These are phyloP conservation scores for Lagodon rhomboides DNA, from an alignment of 2,797 vertebrate species.

Conservation along the genomic window DNA sequence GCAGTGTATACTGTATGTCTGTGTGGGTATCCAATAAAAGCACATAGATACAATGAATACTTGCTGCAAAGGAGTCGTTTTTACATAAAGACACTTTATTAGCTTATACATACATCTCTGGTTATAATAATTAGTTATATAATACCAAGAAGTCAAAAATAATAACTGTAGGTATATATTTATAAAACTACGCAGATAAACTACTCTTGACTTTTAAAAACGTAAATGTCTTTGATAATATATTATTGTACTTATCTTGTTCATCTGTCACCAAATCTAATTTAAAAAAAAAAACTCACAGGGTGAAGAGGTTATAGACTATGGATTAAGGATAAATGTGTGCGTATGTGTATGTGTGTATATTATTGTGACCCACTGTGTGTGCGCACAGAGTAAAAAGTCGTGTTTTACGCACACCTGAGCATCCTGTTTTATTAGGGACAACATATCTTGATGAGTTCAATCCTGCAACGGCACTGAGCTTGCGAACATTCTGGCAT, in stretches of 20 bases:
- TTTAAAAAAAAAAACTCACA: constrained; percentile 68
- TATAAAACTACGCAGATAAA: constrained; percentile 87
- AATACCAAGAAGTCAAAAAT: constrained; percentile 86
- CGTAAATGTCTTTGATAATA: constrained; percentile 76
- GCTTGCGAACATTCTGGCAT: not conserved
- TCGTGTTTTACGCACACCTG: constrained; percentile 35
- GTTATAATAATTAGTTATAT: constrained; percentile 81
- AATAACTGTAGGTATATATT: constrained; percentile 81
- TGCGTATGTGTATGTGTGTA: constrained; percentile 45
- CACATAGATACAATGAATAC: not conserved
- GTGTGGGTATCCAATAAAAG: not conserved
- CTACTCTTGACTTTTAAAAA: constrained; percentile 85
- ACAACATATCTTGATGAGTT: constrained; percentile 16
- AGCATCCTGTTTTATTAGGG: not conserved
- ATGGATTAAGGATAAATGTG: constrained; percentile 50
- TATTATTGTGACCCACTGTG: constrained; percentile 41
- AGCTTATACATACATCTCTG: constrained; percentile 83
- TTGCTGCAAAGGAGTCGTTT: constrained; percentile 25
- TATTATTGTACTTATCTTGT: constrained; percentile 70
- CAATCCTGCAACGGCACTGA: not conserved
- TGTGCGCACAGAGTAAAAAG: constrained; percentile 30
- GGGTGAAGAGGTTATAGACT: constrained; percentile 77
- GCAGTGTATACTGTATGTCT: not conserved
- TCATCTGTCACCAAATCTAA: constrained; percentile 74
- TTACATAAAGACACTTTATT: constrained; percentile 86